Base-by-base conservation (phyloP, 2,113 vertebrate species). In the Rhinichthys klamathensis region DNA sequence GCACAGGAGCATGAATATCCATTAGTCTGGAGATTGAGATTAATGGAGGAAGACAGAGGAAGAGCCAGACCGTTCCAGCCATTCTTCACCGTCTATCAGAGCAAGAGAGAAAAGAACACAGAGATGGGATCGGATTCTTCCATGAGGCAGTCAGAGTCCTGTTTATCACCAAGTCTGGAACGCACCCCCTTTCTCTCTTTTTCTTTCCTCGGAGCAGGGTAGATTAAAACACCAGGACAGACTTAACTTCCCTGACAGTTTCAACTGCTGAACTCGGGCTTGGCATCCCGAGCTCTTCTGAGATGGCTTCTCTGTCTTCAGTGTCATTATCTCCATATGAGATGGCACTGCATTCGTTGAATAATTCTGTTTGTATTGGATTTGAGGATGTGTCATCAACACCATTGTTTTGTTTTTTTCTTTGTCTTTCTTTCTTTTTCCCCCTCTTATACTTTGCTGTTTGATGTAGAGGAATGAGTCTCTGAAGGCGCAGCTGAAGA, bases 321-420 rank as follows among this genome's bases (percentile, higher is more conserved):
- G 90, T 92, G 93, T 93, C 94, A 94, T 94, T 94, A 94, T 90
- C 88, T 89, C 87, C 89, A 87, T 88, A 92, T 92, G 92, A 85
- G 87, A 89, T 92, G 92, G 87, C 91, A 90, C 90, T 91, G 87
- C 87, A 90, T 88, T 87, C 91, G 88, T 90, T 95, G 91, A 95
- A 94, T 95, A 94, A 95, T 94, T 95, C 93, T 92, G 93, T 95
- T 95, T 95, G 94, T 94, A 92, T 90, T 73, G 78, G 86, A 87
- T 93, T 94, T 93, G 89, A 91, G 90, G 88, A 91, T 85, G 91
- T 91, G 92, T 92, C 93, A 91, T 90, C 92, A 92, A 93, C 92
- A 92, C 91, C 86, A 90, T 93, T 93, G 93, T 93, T 92, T 92
- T 92, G 94, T 38, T 30, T 27, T n/a, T 72, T 72, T 51, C 3